These are phyloP conservation scores for Megaceryle torquata DNA, from an alignment of 2,113 vertebrate species.

Conservation along the genomic window DNA sequence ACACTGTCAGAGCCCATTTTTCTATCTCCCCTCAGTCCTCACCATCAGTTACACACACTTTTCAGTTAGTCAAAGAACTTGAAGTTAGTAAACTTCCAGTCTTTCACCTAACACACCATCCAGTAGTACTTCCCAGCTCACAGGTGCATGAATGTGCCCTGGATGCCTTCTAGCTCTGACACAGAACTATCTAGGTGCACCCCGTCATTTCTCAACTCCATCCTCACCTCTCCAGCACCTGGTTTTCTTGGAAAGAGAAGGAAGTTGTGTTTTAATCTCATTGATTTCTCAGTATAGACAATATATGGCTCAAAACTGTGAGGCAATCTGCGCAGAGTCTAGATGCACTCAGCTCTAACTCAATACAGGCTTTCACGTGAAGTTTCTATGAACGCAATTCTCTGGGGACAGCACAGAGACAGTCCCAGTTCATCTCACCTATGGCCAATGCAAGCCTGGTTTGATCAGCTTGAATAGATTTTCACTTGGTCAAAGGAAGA, in stretches of 20 bases:
- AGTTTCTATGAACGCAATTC: not conserved
- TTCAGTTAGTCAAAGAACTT: not conserved
- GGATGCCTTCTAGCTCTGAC: not conserved
- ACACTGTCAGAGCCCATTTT: not conserved
- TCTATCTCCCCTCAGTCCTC: not conserved
- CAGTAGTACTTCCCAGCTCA: not conserved
- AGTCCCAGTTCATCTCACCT: not conserved
- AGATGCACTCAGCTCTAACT: conserved; percentile 1
- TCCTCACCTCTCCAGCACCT: not conserved
- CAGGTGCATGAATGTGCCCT: accelerated
- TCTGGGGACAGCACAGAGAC: not conserved
- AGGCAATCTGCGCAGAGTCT: conserved; percentile 56
- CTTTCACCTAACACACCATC: not conserved
- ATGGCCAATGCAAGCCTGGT: not conserved
- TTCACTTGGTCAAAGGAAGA: not conserved
- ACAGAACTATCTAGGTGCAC: not conserved
- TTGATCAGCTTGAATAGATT: not conserved
- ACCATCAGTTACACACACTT: not conserved
- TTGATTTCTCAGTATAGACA: conserved; percentile 43
- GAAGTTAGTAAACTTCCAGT: not conserved
- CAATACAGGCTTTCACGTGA: not conserved
- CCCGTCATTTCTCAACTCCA: not conserved
- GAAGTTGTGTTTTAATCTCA: conserved; percentile 37
- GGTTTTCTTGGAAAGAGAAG: conserved; percentile 42
- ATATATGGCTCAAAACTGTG: conserved; percentile 56